A percentile compares a stretch with the other conserved stretches of the same genome.
Evolutionary conservation across 2,797 vertebrate genomes (phyloP).

Genomic region (Taenioides sp.): DNA sequence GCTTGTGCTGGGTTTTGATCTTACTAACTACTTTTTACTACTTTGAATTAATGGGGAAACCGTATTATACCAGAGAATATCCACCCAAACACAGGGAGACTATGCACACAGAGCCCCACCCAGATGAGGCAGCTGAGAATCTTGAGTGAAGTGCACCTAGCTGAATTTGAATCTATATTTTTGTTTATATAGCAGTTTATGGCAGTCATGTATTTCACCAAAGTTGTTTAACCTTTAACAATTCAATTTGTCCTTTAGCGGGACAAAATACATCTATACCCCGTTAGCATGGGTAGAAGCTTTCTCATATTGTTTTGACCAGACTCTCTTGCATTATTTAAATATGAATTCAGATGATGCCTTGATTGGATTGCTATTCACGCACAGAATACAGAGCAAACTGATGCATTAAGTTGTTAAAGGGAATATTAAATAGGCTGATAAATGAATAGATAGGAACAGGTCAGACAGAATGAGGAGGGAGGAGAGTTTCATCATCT

Average conservation of each 20-base stretch:
- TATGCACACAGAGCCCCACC: no score
- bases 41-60: neutral
- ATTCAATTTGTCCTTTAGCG: slow-evolving; percentile 30
- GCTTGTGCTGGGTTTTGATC: neutral
- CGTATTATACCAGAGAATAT: no score
- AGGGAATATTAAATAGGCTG: slow-evolving; percentile 41
- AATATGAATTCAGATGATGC: slow-evolving; percentile 64
- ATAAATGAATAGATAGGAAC: slow-evolving; percentile 34
- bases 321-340: slow-evolving; percentile 54
- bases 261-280: slow-evolving; percentile 36
- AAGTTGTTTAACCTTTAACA: slow-evolving; percentile 5
- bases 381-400: slow-evolving; percentile 45
- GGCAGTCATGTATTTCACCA: no score
- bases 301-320: slow-evolving; percentile 50
- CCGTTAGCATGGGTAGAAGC: slow-evolving; percentile 24
- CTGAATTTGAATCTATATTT: neutral
- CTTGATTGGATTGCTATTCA: slow-evolving; percentile 53
- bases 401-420: slow-evolving; percentile 39
- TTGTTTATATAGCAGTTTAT: no score
- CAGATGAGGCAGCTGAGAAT: no score
- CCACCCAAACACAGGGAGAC: no score
- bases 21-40: neutral
- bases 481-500: neutral
- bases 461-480: slow-evolving; percentile 6
- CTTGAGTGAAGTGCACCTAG: no score